These are phyloP conservation scores for Myxocyprinus asiaticus DNA, from an alignment of 2,113 vertebrate genomes.

Conservation along the genomic window DNA sequence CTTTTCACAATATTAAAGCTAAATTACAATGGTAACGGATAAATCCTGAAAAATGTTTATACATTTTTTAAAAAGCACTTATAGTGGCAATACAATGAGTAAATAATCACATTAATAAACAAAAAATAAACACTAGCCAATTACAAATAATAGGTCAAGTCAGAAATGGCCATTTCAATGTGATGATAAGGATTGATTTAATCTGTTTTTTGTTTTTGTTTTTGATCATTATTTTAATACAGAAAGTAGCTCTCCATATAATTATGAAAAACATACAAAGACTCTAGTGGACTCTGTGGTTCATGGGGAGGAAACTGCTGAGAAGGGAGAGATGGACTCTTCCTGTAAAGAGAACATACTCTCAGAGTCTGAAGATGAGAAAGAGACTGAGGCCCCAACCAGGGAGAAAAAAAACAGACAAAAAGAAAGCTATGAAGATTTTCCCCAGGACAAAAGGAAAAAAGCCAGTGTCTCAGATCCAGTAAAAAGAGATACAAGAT, in stretches of 20 bases:
- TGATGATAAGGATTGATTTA: too few species aligned
- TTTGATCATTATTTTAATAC: conserved; percentile 19
- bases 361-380: conserved; percentile 62
- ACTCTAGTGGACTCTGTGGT: conserved; percentile 45
- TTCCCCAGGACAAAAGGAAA: conserved; percentile 61
- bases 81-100: too few species aligned
- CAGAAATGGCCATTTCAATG: too few species aligned
- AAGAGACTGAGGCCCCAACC: conserved; percentile 42
- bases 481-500: conserved; percentile 49
- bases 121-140: too few species aligned
- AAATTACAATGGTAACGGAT: too few species aligned
- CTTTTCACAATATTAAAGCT: too few species aligned
- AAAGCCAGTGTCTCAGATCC: conserved; percentile 46
- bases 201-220: too few species aligned
- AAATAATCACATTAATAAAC: too few species aligned
- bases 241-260: conserved; percentile 63
- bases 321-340: conserved; percentile 64
- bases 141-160: too few species aligned
- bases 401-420: conserved; percentile 61
- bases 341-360: conserved; percentile 59
- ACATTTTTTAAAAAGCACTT: too few species aligned
- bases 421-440: conserved; percentile 56
- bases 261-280: conserved; percentile 53
- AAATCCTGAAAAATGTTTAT: too few species aligned
- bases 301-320: conserved; percentile 57